A percentile compares a stretch with the other conserved stretches of the same genome.
phyloP scores from a whole-genome alignment of 2,113 vertebrate species.

The Empidonax traillii region DNA sequence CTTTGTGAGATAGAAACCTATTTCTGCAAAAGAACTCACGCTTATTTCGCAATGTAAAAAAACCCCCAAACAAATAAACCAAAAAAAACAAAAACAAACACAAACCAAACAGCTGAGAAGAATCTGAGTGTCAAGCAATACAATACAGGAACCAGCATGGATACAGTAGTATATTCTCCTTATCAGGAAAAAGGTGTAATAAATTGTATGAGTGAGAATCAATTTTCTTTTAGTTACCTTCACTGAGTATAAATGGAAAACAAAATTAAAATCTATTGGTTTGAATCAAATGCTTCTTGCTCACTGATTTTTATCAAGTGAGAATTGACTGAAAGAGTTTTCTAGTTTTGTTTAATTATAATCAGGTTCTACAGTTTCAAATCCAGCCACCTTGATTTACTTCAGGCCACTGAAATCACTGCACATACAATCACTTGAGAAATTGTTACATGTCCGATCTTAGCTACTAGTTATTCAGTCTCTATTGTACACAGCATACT shows the following conservation, averaged over 20 bases:
- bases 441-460: background rate
- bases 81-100: background rate
- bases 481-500: background rate
- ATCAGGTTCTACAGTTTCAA: background rate
- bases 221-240: background rate
- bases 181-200: background rate
- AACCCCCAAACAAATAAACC: too few species aligned
- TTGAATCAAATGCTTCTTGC: background rate
- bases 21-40: background rate
- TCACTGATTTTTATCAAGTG: background rate
- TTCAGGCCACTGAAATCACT: background rate
- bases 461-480: background rate
- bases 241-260: background rate
- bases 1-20: background rate
- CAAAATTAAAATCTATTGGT: background rate
- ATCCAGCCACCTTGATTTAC: background rate
- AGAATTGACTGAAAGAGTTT: background rate
- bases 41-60: background rate
- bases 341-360: background rate
- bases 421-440: background rate
- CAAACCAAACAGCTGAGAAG: background rate
- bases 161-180: background rate
- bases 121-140: background rate
- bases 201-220: background rate
- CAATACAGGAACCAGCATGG: background rate